These are phyloP conservation scores for Drosophila kokeensis DNA, from an alignment of 2,888 invertebrate genomes.

Conservation along the genomic window DNA sequence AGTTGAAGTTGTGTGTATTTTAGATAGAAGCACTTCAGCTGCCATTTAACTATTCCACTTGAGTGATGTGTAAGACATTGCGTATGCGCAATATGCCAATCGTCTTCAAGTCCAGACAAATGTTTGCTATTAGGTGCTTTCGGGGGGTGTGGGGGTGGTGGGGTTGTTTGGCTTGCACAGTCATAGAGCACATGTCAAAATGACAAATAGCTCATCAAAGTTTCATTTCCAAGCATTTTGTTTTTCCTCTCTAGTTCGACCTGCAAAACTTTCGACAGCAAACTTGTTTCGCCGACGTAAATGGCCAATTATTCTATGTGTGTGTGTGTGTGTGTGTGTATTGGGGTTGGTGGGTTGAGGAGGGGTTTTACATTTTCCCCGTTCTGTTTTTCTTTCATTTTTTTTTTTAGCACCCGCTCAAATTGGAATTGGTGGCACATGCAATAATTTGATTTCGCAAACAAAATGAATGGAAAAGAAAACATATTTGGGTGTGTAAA, in stretches of 20 bases:
- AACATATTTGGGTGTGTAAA: constrained; percentile 50
- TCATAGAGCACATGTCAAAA: constrained; percentile 69
- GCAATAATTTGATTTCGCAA: constrained; percentile 74
- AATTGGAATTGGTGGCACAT: constrained; percentile 73
- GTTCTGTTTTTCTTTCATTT: constrained; percentile 21
- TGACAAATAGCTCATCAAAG: constrained; percentile 76
- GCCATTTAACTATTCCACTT: constrained; percentile 13
- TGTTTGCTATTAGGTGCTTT: constrained; percentile 11
- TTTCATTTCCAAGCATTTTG: constrained; percentile 63
- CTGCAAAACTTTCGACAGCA: constrained; percentile 58
- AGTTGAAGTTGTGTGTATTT: background rate
- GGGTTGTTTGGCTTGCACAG: constrained; percentile 2
- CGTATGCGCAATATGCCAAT: constrained; percentile 52
- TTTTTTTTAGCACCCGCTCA: constrained; percentile 52
- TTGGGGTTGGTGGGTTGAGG: too few relatives aligned
- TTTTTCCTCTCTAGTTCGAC: background rate
- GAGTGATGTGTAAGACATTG: constrained; percentile 27
- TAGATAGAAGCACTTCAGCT: constrained; percentile 4
- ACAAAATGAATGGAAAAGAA: constrained; percentile 30
- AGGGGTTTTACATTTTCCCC: background rate
- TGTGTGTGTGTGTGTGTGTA: constrained; percentile 4
- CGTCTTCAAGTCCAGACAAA: constrained; percentile 44
- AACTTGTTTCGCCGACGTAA: constrained; percentile 21
- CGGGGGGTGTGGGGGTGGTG: background rate
- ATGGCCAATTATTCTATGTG: constrained; percentile 49